These are phyloP conservation scores for Melipona beecheii DNA, from an alignment of 2,888 invertebrate species.

Conservation along the genomic window DNA sequence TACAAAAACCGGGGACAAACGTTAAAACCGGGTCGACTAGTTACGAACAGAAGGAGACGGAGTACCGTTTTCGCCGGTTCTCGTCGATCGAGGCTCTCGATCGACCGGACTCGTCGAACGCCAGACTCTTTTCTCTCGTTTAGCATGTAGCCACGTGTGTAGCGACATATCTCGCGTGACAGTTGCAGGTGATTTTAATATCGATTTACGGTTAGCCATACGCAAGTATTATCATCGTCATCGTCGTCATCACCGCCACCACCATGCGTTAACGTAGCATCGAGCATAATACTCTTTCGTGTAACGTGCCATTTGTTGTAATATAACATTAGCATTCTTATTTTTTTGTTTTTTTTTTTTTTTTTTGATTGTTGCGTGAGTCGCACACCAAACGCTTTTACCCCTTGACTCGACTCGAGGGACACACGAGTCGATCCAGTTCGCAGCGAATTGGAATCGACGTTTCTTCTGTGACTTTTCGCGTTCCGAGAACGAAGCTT, in stretches of 20 bases:
- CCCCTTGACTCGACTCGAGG: background rate
- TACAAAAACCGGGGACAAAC: slow-evolving; percentile 58
- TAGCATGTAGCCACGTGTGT: slow-evolving; percentile 61
- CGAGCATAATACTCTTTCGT: slow-evolving; percentile 47
- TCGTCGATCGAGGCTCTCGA: slow-evolving; percentile 18
- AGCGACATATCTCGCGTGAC: slow-evolving; percentile 68
- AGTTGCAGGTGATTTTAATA: slow-evolving; percentile 56
- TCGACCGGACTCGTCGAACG: slow-evolving; percentile 1
- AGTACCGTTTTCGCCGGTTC: slow-evolving; percentile 32
- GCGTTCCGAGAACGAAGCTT: slow-evolving; percentile 52
- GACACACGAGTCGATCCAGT: slow-evolving; percentile 26
- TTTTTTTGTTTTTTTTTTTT: background rate
- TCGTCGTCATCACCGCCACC: background rate
- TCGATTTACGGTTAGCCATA: slow-evolving; percentile 65
- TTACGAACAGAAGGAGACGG: slow-evolving; percentile 4
- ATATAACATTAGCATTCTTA: slow-evolving; percentile 19
- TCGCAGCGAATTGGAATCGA: slow-evolving; percentile 41
- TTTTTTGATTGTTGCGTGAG: background rate
- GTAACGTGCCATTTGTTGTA: slow-evolving; percentile 48
- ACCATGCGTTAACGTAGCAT: slow-evolving; percentile 37
- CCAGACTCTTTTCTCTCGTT: slow-evolving; percentile 28
- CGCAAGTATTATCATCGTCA: slow-evolving; percentile 52
- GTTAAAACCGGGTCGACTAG: slow-evolving; percentile 53
- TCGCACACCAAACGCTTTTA: slow-evolving; percentile 13
- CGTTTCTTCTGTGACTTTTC: slow-evolving; percentile 36